These are phyloP conservation scores for Anguilla japonica DNA, from an alignment of 2,113 vertebrate species.

Conservation along the genomic window DNA sequence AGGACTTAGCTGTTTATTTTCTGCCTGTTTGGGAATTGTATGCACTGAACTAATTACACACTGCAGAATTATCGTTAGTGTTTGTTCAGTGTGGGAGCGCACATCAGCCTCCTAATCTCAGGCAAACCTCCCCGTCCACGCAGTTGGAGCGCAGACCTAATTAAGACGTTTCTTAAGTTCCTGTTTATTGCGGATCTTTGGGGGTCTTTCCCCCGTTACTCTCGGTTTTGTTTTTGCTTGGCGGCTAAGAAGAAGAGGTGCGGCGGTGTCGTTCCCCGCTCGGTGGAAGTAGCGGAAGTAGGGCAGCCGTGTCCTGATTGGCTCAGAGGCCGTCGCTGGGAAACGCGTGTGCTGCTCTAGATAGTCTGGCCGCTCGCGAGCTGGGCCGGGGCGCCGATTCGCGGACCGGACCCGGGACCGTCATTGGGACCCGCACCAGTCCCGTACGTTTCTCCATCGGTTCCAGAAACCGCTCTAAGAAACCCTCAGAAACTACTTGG, in stretches of 20 bases:
- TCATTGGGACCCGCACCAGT: background rate
- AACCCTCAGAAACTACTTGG: background rate
- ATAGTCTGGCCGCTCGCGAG: background rate
- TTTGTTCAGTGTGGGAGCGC: conserved; percentile 28
- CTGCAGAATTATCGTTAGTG: conserved; percentile 21
- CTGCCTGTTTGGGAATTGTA: background rate
- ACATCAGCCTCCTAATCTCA: background rate
- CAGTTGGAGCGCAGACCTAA: conserved; percentile 32
- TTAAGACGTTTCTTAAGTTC: conserved; percentile 32
- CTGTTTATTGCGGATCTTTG: conserved; percentile 25
- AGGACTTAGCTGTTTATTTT: conserved; percentile 25
- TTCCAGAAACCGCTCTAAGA: background rate
- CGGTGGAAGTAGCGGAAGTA: conserved; percentile 50
- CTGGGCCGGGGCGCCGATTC: background rate
- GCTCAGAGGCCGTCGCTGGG: conserved; percentile 27
- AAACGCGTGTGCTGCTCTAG: conserved; percentile 46
- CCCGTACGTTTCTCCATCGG: background rate
- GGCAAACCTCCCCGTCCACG: conserved; percentile 12
- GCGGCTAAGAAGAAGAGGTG: background rate
- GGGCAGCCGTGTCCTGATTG: conserved; percentile 39
- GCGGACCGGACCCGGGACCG: too few relatives aligned
- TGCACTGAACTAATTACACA: conserved; percentile 21
- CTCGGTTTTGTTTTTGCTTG: conserved; percentile 17
- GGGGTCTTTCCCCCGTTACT: background rate
- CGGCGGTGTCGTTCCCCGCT: background rate